Percentiles rank a stretch among this genome's conserved stretches.
phyloP scores from a whole-genome alignment of 2,888 invertebrate genomes.

The Drosophila birchii region DNA sequence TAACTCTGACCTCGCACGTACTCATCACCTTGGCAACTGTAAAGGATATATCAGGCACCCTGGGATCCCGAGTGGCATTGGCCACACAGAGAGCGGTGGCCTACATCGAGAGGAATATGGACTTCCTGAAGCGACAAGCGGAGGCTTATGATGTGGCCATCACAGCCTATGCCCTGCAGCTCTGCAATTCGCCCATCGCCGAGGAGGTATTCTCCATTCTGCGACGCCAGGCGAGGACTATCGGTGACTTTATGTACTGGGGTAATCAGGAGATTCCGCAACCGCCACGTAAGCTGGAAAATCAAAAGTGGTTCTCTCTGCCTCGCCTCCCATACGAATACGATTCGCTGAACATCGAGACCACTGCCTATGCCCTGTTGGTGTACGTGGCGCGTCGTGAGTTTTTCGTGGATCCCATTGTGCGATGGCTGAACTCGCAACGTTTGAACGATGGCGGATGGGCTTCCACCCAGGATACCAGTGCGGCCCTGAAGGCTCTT shows the following conservation, averaged over 20 bases:
- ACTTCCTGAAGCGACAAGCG: conserved; percentile 89
- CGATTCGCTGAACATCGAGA: conserved; percentile 96
- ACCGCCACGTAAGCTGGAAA: conserved; percentile 94
- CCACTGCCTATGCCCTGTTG: conserved; percentile 95
- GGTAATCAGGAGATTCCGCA: conserved; percentile 91
- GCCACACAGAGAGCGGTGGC: conserved; percentile 90
- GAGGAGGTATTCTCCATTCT: conserved; percentile 93
- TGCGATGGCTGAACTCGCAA: conserved; percentile 95
- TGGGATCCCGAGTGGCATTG: conserved; percentile 91
- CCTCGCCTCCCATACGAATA: conserved; percentile 94
- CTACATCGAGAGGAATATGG: conserved; percentile 94
- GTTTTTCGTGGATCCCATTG: conserved; percentile 92
- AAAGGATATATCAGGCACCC: conserved; percentile 90
- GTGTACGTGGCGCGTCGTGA: conserved; percentile 95
- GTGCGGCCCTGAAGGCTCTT: conserved; percentile 94
- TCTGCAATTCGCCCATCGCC: conserved; percentile 93
- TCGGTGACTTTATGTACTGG: conserved; percentile 95
- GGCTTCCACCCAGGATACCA: conserved; percentile 95
- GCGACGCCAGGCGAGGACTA: conserved; percentile 87
- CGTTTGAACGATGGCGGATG: conserved; percentile 94
- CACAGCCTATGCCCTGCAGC: conserved; percentile 94
- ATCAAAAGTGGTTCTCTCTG: conserved; percentile 95
- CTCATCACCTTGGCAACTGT: conserved; percentile 94
- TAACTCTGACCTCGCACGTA: conserved; percentile 96
- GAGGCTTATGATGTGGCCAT: conserved; percentile 94